Base-by-base conservation (phyloP, 2,113 vertebrate species). In the Butorides virescens region DNA sequence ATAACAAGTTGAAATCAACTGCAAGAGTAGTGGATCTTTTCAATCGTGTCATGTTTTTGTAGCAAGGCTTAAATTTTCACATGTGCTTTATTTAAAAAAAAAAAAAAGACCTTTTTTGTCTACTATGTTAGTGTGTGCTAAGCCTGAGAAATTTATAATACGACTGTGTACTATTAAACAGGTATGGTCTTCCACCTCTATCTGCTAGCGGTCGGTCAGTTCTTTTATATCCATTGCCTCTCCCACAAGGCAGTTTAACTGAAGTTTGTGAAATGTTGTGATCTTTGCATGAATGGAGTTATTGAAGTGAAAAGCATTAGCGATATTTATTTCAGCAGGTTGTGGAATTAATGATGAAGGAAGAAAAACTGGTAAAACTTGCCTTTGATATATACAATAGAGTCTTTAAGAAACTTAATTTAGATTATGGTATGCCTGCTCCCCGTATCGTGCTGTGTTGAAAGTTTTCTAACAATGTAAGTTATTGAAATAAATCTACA, bases 351-450 rank as follows among this genome's bases (percentile, higher is more conserved):
- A 82, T 92, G 59, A 55, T 73, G 78, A 22, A 81, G 74, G 88
- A 89, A 76, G 88, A 44, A 91, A 85, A 92, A 91, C 89, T 83
- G 59, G 96, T 90, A 93, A 91, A 93, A 85, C 87, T 88, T 88
- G 86, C 49, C 82, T 85, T 91, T 78, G 73, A 8, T 23, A 21
- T 56, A 29, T 63, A 92, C 67, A 85, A 6, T 86, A 70, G 56
- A 47, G 66, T 62, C 81, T 91, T 95, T 82, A 90, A 88, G 74
- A 92, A 87, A 81, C 44, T 49, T 65, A 47, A 73, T 68, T 88
- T 87, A 37, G 75, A 20, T 86, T 72, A 42, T 4, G 3, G 34
- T 56, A 16, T 27, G 50, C 68, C 42, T 6, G 3, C 9, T 67
- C 15, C 37, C 17, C 0, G 0, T 76, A 46, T 70, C 23, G 9